These are phyloP conservation scores for Elachura formosa DNA, from an alignment of 2,113 vertebrate genomes.

Conservation along the genomic window DNA sequence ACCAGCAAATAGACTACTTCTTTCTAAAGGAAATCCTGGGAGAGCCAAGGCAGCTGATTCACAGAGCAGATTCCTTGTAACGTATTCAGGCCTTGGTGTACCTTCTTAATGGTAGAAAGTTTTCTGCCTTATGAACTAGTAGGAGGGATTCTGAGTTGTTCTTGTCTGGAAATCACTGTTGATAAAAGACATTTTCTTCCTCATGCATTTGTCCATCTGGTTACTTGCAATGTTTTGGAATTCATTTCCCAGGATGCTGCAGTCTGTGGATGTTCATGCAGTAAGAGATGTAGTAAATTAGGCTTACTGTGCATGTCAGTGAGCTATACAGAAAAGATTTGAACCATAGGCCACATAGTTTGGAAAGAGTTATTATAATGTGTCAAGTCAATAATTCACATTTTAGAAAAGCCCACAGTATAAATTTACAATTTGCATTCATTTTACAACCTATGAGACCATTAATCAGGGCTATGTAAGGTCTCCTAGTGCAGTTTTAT, in stretches of 20 bases:
- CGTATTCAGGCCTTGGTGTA: background rate
- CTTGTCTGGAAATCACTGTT: background rate
- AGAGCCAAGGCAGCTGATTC: background rate
- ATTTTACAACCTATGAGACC: conserved; percentile 55
- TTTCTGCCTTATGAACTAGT: background rate
- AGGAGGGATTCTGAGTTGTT: background rate
- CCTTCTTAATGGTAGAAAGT: background rate
- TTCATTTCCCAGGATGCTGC: background rate
- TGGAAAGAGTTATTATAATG: conserved; percentile 56
- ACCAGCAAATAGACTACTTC: background rate
- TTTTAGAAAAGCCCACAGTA: conserved; percentile 53
- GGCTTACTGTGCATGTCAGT: conserved; percentile 22
- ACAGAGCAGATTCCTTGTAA: background rate
- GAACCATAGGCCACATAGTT: conserved; percentile 40
- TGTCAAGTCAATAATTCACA: conserved; percentile 48
- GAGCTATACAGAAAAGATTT: conserved; percentile 28
- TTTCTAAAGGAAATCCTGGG: background rate
- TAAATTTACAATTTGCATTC: conserved; percentile 56
- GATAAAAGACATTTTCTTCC: background rate
- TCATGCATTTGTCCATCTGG: background rate
- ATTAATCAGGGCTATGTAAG: conserved; percentile 59
- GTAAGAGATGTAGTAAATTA: background rate
- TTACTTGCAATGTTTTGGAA: background rate
- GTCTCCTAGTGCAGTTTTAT: conserved; percentile 51
- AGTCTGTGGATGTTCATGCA: background rate